Percentiles rank a stretch among this genome's conserved stretches.
phyloP scores from a whole-genome alignment of 2,888 invertebrate species.

The Ferrisia virgata region DNA sequence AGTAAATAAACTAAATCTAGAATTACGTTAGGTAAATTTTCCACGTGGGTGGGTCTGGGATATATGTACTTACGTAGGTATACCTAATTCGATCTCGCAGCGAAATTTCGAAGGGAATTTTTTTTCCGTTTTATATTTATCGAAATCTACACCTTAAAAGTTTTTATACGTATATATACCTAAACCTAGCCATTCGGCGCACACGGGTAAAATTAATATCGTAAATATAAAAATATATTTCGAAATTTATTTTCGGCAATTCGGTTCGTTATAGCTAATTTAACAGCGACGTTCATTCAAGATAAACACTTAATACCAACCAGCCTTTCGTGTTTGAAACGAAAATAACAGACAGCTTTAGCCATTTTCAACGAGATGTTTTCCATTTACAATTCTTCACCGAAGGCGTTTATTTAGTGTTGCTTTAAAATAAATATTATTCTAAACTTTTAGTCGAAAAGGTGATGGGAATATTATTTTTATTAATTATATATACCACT shows the following conservation, averaged over 20 bases:
- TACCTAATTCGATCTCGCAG: too few species aligned
- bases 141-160: not conserved
- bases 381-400: not conserved
- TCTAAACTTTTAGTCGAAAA: not conserved
- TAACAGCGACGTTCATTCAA: not conserved
- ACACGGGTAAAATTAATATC: not conserved
- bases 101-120: not conserved
- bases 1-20: not conserved
- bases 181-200: not conserved
- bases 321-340: not conserved
- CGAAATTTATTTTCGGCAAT: not conserved
- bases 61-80: not conserved
- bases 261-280: not conserved
- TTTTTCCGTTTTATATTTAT: not conserved
- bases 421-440: constrained; percentile 5
- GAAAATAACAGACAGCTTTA: not conserved
- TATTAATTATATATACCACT: not conserved
- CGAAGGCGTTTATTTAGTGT: not conserved
- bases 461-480: not conserved
- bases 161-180: too few species aligned
- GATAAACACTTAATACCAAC: not conserved
- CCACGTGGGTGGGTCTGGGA: too few species aligned
- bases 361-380: not conserved
- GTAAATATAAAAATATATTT: not conserved
- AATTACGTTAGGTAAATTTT: not conserved